Percentiles rank a stretch among this genome's conserved stretches.
Conservation (phyloP, 2,113 vertebrate genomes). For the Mola mola region DNA sequence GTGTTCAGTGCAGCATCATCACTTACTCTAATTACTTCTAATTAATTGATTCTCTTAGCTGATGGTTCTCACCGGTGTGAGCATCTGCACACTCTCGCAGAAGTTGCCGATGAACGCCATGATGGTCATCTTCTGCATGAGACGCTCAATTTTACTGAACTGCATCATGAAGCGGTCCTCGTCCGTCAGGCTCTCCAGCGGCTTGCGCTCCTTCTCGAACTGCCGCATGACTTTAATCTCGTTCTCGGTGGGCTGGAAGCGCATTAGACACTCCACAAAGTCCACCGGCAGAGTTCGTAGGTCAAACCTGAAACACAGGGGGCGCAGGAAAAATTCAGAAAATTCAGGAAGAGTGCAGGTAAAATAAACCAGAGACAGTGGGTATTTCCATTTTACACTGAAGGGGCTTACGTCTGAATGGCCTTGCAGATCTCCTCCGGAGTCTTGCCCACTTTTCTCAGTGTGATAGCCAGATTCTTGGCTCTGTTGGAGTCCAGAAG, state of each 20-base stretch:
- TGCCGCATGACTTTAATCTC: conserved; percentile 90
- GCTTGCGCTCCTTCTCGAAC: conserved; percentile 91
- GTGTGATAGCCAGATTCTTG: conserved; percentile 98
- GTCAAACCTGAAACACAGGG: conserved; percentile 83
- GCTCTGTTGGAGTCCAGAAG: conserved; percentile 95
- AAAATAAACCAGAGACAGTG: neutral
- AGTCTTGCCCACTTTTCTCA: conserved; percentile 92
- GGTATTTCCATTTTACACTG: neutral
- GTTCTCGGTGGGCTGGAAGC: conserved; percentile 91
- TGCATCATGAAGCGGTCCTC: conserved; percentile 98
- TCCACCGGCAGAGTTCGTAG: conserved; percentile 90
- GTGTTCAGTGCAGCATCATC: neutral
- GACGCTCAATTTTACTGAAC: conserved; percentile 93
- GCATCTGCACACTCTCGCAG: conserved; percentile 89
- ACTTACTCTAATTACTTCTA: neutral
- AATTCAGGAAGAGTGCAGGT: neutral
- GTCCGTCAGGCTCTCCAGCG: conserved; percentile 89
- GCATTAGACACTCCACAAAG: conserved; percentile 93
- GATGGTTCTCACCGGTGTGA: conserved; percentile 85
- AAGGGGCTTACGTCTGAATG: conserved; percentile 87
- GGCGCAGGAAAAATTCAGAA: neutral
- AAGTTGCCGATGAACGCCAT: conserved; percentile 97
- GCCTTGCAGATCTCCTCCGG: conserved; percentile 95
- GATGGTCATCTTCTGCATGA: conserved; percentile 95
- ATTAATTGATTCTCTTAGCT: neutral